Conservation (phyloP, 2,113 vertebrate genomes). For the Ceyx margarethae region DNA sequence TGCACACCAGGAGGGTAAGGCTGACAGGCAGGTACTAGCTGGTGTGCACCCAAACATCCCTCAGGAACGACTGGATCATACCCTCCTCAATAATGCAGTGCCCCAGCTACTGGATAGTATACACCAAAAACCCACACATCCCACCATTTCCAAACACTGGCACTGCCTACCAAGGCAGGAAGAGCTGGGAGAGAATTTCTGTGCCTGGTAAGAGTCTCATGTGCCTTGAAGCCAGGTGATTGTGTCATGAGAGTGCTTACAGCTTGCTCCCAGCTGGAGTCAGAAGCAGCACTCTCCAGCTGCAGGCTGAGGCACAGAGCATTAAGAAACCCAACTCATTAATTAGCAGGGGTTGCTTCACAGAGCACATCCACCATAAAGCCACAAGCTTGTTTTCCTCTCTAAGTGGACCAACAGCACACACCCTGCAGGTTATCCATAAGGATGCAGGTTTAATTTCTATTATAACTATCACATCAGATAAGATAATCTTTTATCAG, state of each 20-base stretch:
- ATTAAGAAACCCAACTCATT: conserved; percentile 37
- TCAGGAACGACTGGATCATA: background rate
- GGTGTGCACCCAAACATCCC: background rate
- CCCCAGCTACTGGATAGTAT: background rate
- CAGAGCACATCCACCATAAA: conserved; percentile 28
- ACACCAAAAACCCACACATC: background rate
- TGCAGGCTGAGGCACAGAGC: background rate
- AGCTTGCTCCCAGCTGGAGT: background rate
- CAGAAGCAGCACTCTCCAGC: background rate
- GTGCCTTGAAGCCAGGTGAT: conserved; percentile 9
- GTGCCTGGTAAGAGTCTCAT: background rate
- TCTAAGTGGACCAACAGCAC: conserved; percentile 24
- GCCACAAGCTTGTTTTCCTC: conserved; percentile 35
- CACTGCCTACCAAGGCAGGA: background rate
- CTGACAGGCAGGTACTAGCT: background rate
- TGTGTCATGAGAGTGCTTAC: background rate
- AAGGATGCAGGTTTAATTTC: background rate
- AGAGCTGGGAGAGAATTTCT: background rate
- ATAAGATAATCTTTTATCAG: background rate
- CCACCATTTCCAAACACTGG: background rate
- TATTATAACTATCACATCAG: background rate
- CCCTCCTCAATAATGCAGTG: background rate
- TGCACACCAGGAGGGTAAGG: background rate
- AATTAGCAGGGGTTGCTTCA: conserved; percentile 34
- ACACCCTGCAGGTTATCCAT: conserved; percentile 26